Evolutionary conservation across 2,888 invertebrate species (phyloP).

Genomic region (Cephus runcator): DNA sequence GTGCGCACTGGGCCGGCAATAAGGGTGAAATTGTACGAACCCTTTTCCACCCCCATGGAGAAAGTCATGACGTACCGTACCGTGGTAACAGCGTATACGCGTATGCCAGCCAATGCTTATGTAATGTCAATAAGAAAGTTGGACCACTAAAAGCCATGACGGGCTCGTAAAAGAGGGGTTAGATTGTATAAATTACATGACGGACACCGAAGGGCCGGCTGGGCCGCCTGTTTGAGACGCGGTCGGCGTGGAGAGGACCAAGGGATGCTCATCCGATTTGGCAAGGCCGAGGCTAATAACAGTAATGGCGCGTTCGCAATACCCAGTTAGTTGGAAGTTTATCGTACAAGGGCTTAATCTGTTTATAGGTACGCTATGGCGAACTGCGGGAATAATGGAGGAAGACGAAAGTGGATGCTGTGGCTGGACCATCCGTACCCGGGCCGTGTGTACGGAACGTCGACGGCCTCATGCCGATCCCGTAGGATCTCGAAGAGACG

Average conservation of each 20-base stretch:
- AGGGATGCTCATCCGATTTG: neutral
- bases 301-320: neutral
- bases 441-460: no score
- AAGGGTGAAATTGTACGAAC: neutral
- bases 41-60: neutral
- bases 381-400: neutral
- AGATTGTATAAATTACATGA: neutral
- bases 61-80: neutral
- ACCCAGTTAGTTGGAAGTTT: neutral
- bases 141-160: neutral
- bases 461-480: neutral
- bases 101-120: neutral
- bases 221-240: neutral
- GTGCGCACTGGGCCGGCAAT: neutral
- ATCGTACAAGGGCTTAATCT: neutral
- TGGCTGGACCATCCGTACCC: neutral
- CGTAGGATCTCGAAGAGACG: constrained; percentile 3
- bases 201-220: neutral
- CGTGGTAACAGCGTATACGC: neutral
- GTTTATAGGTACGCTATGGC: neutral
- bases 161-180: neutral
- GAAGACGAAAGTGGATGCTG: neutral
- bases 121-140: neutral
- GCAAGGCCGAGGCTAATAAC: neutral
- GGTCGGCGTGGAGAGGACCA: neutral